Evolutionary conservation across 2,113 vertebrate species (phyloP).

Genomic region (Platichthys flesus): DNA sequence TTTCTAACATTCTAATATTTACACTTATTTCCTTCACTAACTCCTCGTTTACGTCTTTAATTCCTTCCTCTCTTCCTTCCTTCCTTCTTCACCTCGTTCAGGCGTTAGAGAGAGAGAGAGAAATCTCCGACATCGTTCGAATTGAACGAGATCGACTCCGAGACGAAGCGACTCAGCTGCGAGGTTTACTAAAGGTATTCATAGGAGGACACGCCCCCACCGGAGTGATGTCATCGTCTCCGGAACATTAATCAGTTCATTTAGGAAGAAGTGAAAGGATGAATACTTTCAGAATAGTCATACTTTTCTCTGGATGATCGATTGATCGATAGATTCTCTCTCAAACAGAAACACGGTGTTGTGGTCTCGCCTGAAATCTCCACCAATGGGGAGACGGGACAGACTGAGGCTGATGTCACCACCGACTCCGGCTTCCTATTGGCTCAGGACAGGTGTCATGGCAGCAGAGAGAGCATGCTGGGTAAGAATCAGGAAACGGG

Average conservation of each 20-base stretch:
- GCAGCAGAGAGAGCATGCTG: conserved; percentile 79
- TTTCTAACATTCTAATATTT: neutral
- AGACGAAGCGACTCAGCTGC: conserved; percentile 86
- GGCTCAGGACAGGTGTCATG: conserved; percentile 65
- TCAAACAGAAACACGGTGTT: conserved; percentile 87
- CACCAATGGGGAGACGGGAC: conserved; percentile 83
- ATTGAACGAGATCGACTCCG: conserved; percentile 91
- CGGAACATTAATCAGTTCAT: neutral
- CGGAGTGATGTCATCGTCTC: conserved; percentile 15
- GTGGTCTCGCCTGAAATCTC: conserved; percentile 80
- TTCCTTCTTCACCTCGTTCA: conserved; percentile 59
- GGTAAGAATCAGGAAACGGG: conserved; percentile 81
- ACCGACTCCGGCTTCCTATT: conserved; percentile 68
- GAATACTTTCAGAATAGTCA: no score
- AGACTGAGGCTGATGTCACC: conserved; percentile 40
- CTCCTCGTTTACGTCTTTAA: neutral
- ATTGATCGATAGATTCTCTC: neutral
- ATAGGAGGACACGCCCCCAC: neutral
- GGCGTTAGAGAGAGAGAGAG: conserved; percentile 95
- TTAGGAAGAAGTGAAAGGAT: no score
- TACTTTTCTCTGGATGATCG: no score
- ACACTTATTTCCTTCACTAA: neutral
- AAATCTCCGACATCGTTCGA: conserved; percentile 90
- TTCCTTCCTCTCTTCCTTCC: neutral
- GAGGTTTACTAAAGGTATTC: conserved; percentile 90